Conservation (phyloP, 2,888 invertebrate genomes). For the Stenchaetothrips biformis region DNA sequence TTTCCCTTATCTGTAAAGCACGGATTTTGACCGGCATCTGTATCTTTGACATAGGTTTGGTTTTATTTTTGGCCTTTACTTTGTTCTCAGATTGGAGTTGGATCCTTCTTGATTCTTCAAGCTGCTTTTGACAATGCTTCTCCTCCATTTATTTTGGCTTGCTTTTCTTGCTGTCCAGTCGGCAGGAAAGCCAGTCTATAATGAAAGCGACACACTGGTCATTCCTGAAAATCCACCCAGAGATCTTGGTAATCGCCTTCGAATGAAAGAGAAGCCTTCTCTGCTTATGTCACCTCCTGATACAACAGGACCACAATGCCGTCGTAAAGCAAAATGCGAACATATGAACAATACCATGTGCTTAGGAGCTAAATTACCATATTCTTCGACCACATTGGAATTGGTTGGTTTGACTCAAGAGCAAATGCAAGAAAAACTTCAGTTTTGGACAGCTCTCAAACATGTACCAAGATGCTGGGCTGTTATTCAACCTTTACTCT, state of each 20-base stretch:
- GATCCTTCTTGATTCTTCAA: background rate
- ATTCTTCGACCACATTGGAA: slow-evolving; percentile 68
- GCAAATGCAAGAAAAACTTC: slow-evolving; percentile 35
- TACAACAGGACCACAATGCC: slow-evolving; percentile 48
- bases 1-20: background rate
- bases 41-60: background rate
- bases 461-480: slow-evolving; percentile 94
- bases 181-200: too few species aligned
- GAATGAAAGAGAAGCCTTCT: slow-evolving; percentile 38
- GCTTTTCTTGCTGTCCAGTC: background rate
- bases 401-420: slow-evolving; percentile 55
- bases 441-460: slow-evolving; percentile 56
- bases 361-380: slow-evolving; percentile 73
- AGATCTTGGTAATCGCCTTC: slow-evolving; percentile 39
- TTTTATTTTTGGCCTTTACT: background rate
- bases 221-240: slow-evolving; percentile 38
- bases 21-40: background rate
- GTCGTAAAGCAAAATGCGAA: slow-evolving; percentile 66
- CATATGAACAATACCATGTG: slow-evolving; percentile 60
- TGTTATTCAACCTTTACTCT: slow-evolving; percentile 87
- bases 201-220: background rate
- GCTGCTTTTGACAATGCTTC: background rate
- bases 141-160: background rate
- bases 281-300: slow-evolving; percentile 39
- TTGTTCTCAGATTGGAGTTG: background rate